Percentiles rank a stretch among this genome's conserved stretches.
These are phyloP conservation scores for Clostera curtula DNA, from an alignment of 2,888 invertebrate species.

Conservation along the genomic window DNA sequence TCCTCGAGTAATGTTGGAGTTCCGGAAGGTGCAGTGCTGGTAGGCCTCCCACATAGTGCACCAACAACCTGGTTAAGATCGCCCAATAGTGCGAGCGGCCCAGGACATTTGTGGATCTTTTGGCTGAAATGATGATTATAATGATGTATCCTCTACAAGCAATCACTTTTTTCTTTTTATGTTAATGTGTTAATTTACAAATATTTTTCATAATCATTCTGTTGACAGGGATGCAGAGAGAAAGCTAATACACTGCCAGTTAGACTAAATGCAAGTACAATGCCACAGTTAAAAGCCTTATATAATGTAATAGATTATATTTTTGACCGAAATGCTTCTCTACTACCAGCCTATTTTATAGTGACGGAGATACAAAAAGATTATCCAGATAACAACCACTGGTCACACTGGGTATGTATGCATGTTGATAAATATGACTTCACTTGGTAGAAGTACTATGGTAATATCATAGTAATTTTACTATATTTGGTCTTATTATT, in stretches of 20 bases:
- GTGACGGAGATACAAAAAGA: conserved; percentile 96
- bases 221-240: conserved; percentile 85
- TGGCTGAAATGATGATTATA: no score
- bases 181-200: neutral
- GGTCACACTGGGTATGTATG: conserved; percentile 91
- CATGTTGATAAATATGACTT: neutral
- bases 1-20: no score
- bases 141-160: no score
- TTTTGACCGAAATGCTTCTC: conserved; percentile 92
- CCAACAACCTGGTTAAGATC: no score
- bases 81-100: no score
- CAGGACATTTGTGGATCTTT: no score
- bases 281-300: conserved; percentile 87
- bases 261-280: conserved; percentile 84
- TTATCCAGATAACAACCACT: conserved; percentile 84
- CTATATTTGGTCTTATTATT: conserved; percentile 6
- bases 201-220: conserved; percentile 4
- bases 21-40: no score
- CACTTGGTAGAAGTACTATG: neutral
- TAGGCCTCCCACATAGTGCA: no score
- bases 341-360: conserved; percentile 95
- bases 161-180: conserved; percentile 1
- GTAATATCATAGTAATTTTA: neutral
- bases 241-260: conserved; percentile 89
- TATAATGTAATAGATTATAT: conserved; percentile 90